Conservation (phyloP, 2,888 invertebrate species). For the Scrobipalpa atriplicella region DNA sequence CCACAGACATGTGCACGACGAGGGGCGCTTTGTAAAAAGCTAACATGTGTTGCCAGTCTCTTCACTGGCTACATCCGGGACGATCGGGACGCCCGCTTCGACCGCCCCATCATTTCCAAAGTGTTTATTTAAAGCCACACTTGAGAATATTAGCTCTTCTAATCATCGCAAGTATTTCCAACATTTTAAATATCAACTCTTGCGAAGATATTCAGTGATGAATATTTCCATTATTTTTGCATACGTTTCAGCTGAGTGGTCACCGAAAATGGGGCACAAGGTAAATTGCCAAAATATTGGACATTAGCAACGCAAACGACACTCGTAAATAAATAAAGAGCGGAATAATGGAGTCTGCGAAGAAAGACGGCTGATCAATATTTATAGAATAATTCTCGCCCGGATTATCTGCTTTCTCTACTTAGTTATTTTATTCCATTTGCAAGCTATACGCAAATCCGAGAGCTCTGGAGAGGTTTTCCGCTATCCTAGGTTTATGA, state of each 20-base stretch:
- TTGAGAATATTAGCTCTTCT: conserved; percentile 6
- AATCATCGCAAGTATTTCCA: not conserved
- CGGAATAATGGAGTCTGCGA: conserved; percentile 40
- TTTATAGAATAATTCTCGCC: conserved; percentile 40
- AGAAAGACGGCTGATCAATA: conserved; percentile 45
- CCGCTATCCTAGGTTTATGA: not conserved
- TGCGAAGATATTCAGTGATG: not conserved
- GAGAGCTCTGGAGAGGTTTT: not conserved
- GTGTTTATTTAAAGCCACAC: conserved; percentile 29
- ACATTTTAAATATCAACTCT: not conserved
- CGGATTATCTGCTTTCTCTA: not conserved
- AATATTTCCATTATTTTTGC: conserved; percentile 10
- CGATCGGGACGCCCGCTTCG: too few species aligned
- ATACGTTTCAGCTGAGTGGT: conserved; percentile 11
- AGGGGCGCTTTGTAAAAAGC: conserved; percentile 53
- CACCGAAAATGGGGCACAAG: not conserved
- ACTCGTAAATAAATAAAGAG: conserved; percentile 45
- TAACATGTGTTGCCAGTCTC: conserved; percentile 54
- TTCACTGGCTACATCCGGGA: conserved; percentile 49
- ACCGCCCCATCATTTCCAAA: conserved; percentile 16
- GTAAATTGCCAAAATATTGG: conserved; percentile 9
- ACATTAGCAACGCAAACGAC: conserved; percentile 6
- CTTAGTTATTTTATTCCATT: not conserved
- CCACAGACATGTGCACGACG: conserved; percentile 57
- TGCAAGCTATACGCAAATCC: not conserved